Conservation (phyloP, 2,888 invertebrate genomes). For the Adineta ricciae region DNA sequence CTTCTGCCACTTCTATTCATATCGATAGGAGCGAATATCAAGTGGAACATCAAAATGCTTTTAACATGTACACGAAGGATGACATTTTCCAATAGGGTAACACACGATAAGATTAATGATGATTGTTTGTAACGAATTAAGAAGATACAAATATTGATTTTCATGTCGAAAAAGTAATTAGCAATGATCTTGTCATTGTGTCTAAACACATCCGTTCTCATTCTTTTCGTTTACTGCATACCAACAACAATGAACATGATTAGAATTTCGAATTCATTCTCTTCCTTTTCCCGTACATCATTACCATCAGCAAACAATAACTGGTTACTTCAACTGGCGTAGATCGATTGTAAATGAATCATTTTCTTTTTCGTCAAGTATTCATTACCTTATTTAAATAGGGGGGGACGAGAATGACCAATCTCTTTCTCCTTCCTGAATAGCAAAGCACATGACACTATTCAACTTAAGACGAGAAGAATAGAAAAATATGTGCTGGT, state of each 20-base stretch:
- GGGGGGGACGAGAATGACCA: neutral
- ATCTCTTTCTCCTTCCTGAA: neutral
- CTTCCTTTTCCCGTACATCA: neutral
- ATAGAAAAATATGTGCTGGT: constrained; percentile 3
- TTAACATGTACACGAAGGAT: too few species aligned
- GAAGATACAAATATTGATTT: neutral
- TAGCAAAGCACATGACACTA: neutral
- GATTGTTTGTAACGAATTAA: too few species aligned
- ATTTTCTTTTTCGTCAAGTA: neutral
- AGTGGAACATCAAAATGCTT: too few species aligned
- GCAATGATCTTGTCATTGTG: neutral
- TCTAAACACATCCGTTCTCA: neutral
- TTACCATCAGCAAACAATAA: neutral
- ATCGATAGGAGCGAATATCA: too few species aligned
- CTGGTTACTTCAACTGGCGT: neutral
- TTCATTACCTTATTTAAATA: neutral
- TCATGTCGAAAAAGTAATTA: neutral
- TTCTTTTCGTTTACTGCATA: neutral
- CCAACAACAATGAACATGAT: neutral
- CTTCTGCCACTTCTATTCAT: too few species aligned
- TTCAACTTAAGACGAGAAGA: neutral
- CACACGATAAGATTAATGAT: too few species aligned
- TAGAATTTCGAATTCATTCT: neutral
- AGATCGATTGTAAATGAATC: neutral
- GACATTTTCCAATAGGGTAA: too few species aligned